phyloP scores from a whole-genome alignment of 2,888 invertebrate genomes.

The Phengaris alcon region DNA sequence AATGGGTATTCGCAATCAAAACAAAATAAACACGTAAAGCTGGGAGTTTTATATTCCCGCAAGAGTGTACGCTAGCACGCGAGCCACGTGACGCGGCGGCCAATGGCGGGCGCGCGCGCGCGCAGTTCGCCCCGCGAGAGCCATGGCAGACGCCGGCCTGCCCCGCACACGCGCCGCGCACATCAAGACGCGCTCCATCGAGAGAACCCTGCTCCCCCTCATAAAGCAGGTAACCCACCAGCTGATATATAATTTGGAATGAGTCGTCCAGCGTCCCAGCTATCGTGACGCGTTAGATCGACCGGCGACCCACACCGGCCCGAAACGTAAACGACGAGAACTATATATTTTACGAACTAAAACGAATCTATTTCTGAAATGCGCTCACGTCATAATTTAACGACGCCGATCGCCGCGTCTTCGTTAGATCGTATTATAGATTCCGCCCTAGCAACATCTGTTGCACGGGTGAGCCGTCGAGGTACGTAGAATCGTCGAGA shows the following conservation, averaged over 20 bases:
- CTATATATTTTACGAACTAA: conserved; percentile 60
- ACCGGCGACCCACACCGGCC: not conserved
- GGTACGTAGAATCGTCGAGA: not conserved
- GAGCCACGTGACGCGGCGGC: conserved; percentile 45
- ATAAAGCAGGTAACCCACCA: conserved; percentile 90
- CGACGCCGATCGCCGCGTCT: conserved; percentile 47
- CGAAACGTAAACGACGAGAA: conserved; percentile 45
- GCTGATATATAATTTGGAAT: conserved; percentile 43
- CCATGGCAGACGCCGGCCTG: conserved; percentile 82
- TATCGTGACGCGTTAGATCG: conserved; percentile 34
- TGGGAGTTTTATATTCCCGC: conserved; percentile 61
- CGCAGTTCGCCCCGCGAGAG: conserved; percentile 74
- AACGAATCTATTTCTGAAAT: conserved; percentile 65
- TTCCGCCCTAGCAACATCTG: conserved; percentile 73
- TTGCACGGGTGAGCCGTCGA: conserved; percentile 60
- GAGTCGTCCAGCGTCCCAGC: conserved; percentile 35
- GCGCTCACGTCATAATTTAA: conserved; percentile 50
- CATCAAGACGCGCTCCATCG: conserved; percentile 96
- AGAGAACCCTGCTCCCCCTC: conserved; percentile 94
- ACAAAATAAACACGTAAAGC: conserved; percentile 60
- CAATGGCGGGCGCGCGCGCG: conserved; percentile 55
- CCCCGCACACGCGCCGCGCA: conserved; percentile 82
- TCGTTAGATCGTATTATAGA: conserved; percentile 56
- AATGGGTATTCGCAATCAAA: conserved; percentile 59
- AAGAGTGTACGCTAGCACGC: conserved; percentile 56